Evolutionary conservation across 2,888 invertebrate species (phyloP).

Genomic region (Teleiodes luculella): DNA sequence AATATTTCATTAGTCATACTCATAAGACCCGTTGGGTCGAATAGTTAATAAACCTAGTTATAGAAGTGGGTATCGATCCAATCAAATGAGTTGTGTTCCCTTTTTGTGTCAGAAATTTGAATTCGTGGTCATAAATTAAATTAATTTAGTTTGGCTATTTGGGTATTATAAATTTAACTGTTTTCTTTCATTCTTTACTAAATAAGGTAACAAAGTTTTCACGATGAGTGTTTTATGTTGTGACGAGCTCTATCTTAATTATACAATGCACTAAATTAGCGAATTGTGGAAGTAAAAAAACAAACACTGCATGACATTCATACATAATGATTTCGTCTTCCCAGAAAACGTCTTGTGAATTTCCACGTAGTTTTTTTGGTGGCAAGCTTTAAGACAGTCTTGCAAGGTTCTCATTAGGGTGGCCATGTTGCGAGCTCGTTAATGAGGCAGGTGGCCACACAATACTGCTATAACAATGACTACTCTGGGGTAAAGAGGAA

Average conservation of each 20-base stretch:
- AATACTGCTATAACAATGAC: conserved; percentile 60
- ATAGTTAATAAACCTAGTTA: background rate
- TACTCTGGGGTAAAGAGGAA: too few relatives aligned
- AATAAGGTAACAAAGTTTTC: too few relatives aligned
- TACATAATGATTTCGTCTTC: background rate
- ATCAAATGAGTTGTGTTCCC: background rate
- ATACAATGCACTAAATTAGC: too few relatives aligned
- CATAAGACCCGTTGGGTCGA: background rate
- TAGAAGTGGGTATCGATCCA: background rate
- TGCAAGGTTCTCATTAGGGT: background rate
- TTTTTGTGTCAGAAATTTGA: background rate
- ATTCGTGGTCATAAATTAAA: background rate
- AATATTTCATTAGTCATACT: background rate
- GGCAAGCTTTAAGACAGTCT: background rate
- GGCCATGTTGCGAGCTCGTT: conserved; percentile 33
- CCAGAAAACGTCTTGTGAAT: background rate
- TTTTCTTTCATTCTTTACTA: too few relatives aligned
- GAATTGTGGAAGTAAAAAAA: background rate
- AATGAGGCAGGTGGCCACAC: conserved; percentile 73
- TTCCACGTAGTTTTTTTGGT: background rate
- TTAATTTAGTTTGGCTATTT: too few relatives aligned
- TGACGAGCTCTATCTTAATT: too few relatives aligned
- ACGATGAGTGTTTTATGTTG: too few relatives aligned
- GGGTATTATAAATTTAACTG: too few relatives aligned
- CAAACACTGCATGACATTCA: background rate